These are phyloP conservation scores for Bombus waltoni DNA, from an alignment of 1,140 invertebrate genomes.

Conservation along the genomic window DNA sequence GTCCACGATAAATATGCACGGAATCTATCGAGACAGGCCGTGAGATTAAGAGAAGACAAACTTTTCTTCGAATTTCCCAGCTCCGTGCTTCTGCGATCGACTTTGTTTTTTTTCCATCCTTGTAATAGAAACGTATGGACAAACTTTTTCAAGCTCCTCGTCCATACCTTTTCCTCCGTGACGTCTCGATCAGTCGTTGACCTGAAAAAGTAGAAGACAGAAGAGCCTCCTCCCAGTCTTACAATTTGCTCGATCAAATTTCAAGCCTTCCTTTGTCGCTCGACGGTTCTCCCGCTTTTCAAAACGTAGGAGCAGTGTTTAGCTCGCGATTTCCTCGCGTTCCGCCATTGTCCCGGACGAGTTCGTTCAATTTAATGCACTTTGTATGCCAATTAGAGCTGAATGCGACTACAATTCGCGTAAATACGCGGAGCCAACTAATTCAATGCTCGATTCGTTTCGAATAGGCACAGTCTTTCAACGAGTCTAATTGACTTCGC, in stretches of 20 bases:
- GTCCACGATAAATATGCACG: background rate
- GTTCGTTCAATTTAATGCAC: background rate
- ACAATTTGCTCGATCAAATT: background rate
- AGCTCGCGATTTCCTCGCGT: background rate
- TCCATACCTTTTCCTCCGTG: background rate
- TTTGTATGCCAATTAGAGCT: background rate
- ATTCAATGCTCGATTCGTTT: slow-evolving; percentile 1
- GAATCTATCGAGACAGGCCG: background rate
- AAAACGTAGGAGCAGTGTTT: background rate
- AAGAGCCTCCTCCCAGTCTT: background rate
- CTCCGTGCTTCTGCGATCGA: background rate
- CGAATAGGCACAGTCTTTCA: background rate
- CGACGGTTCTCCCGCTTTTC: background rate
- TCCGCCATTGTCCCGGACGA: background rate
- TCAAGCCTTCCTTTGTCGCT: background rate
- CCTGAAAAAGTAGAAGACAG: background rate
- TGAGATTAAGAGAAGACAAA: background rate
- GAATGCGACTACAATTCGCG: background rate
- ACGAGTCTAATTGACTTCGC: slow-evolving; percentile 9
- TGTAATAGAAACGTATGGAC: background rate
- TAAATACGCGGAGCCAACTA: background rate
- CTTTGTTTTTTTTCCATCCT: background rate
- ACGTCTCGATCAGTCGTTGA: background rate
- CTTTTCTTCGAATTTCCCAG: background rate
- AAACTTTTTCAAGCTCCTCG: background rate